phyloP scores from a whole-genome alignment of 2,113 vertebrate genomes.

The Gobius niger region DNA sequence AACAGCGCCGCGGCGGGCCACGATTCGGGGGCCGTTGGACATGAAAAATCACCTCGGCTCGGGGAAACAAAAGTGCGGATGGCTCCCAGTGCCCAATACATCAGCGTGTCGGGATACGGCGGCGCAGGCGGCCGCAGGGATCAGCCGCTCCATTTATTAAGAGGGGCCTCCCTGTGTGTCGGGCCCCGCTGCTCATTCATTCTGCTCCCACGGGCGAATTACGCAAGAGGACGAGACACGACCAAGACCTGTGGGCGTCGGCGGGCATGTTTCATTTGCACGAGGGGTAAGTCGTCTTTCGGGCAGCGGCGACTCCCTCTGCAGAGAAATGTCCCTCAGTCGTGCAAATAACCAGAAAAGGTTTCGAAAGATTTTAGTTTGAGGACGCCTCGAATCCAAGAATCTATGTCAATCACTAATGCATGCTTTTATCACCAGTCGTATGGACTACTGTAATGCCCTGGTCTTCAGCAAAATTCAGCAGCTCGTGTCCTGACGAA shows the following conservation, averaged over 20 bases:
- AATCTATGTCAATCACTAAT: too few species aligned
- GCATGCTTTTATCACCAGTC: too few species aligned
- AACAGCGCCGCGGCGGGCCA: slow-evolving; percentile 18
- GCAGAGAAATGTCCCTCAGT: too few species aligned
- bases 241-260: slow-evolving; percentile 31
- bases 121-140: slow-evolving; percentile 46
- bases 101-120: slow-evolving; percentile 71
- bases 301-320: too few species aligned
- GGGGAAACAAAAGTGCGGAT: slow-evolving; percentile 43
- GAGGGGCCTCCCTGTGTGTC: slow-evolving; percentile 49
- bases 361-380: too few species aligned
- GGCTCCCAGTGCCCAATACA: slow-evolving; percentile 64
- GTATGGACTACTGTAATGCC: too few species aligned
- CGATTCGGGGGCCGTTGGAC: slow-evolving; percentile 27
- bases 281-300: too few species aligned
- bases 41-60: slow-evolving; percentile 59
- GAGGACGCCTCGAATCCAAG: too few species aligned
- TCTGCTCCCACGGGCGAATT: slow-evolving; percentile 47
- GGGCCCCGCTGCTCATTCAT: slow-evolving; percentile 58
- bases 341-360: too few species aligned
- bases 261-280: slow-evolving; percentile 53
- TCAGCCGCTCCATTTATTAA: slow-evolving; percentile 68
- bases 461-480: too few species aligned
- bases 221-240: slow-evolving; percentile 45
- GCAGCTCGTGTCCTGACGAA: too few species aligned